These are phyloP conservation scores for Microctenopoma lineatum DNA, from an alignment of 2,797 vertebrate species.

Conservation along the genomic window DNA sequence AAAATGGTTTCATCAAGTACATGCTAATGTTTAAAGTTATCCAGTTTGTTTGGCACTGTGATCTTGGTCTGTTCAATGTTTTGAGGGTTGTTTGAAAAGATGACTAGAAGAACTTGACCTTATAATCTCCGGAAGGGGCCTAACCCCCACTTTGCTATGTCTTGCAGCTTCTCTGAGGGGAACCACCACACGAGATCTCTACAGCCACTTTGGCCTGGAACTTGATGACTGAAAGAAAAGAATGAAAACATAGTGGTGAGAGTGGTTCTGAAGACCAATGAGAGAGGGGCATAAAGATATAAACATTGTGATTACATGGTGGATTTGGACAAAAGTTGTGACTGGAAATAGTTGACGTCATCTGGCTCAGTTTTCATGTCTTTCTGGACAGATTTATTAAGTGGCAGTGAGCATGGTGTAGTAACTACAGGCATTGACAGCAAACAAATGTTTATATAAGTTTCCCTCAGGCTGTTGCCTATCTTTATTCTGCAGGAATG, in stretches of 20 bases:
- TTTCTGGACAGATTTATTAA: neutral
- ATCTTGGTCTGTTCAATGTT: conserved; percentile 55
- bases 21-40: conserved; percentile 3
- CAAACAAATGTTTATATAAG: neutral
- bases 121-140: conserved; percentile 35
- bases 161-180: conserved; percentile 88
- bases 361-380: neutral
- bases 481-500: neutral
- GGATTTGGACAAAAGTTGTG: conserved; percentile 7
- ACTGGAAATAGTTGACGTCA: conserved; percentile 7
- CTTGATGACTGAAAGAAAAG: conserved; percentile 85
- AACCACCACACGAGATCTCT: conserved; percentile 92
- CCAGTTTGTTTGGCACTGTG: conserved; percentile 5
- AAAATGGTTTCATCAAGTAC: neutral
- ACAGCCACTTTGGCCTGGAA: conserved; percentile 90
- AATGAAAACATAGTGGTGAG: conserved; percentile 20
- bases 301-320: neutral
- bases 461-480: neutral
- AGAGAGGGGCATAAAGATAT: neutral
- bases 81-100: conserved; percentile 57
- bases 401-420: neutral
- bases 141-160: conserved; percentile 56
- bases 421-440: conserved; percentile 4
- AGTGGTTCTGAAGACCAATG: neutral
- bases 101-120: conserved; percentile 40